phyloP scores from a whole-genome alignment of 1,140 invertebrate genomes.

The Bicyclus anynana region DNA sequence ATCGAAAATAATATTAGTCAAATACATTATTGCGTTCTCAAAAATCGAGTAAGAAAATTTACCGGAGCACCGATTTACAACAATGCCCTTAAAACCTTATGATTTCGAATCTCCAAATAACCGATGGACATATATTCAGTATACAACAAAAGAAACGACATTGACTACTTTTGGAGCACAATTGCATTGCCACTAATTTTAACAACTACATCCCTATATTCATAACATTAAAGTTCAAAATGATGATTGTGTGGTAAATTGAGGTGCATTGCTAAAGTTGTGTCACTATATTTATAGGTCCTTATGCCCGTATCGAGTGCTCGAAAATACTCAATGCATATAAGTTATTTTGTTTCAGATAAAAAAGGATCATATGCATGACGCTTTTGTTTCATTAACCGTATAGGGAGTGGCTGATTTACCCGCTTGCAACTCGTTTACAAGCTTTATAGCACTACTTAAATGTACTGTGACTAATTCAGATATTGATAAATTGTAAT shows the following conservation, averaged over 20 bases:
- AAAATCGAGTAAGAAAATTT: slow-evolving; percentile 5
- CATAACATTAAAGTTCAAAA: background rate
- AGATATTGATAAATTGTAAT: slow-evolving; percentile 1
- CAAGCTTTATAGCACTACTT: slow-evolving; percentile 10
- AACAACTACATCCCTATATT: background rate
- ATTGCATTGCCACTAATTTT: background rate
- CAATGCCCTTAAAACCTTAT: slow-evolving; percentile 19
- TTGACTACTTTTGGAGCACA: slow-evolving; percentile 14
- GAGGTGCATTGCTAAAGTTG: slow-evolving; percentile 15
- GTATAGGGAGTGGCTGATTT: slow-evolving; percentile 40
- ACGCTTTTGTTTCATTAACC: slow-evolving; percentile 53
- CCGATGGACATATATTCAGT: slow-evolving; percentile 20
- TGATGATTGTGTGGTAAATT: background rate
- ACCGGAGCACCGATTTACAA: slow-evolving; percentile 12
- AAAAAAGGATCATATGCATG: slow-evolving; percentile 42
- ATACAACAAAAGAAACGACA: slow-evolving; percentile 25
- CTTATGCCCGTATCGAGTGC: slow-evolving; percentile 43
- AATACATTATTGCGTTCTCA: slow-evolving; percentile 10
- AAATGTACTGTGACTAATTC: slow-evolving; percentile 9
- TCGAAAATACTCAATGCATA: slow-evolving; percentile 45
- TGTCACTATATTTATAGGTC: slow-evolving; percentile 42
- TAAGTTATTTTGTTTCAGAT: slow-evolving; percentile 46
- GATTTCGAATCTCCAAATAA: slow-evolving; percentile 20
- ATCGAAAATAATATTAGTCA: slow-evolving; percentile 9
- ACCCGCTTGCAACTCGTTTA: slow-evolving; percentile 23